Conservation (phyloP, 2,888 invertebrate species). For the Trachelus troglodyta region DNA sequence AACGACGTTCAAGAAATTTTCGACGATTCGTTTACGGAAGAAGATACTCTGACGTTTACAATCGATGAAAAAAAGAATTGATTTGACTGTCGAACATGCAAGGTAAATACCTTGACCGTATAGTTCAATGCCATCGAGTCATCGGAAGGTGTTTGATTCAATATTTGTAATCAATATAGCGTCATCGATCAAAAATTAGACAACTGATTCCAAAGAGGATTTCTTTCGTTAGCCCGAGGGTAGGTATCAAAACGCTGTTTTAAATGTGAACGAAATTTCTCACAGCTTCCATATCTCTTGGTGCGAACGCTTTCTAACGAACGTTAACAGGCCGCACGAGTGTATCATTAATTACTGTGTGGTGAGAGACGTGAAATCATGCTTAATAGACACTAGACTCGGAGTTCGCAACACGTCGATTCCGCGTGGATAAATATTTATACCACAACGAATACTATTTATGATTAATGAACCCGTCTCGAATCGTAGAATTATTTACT, state of each 20-base stretch:
- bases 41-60: neutral
- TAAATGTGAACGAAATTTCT: neutral
- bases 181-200: constrained; percentile 19
- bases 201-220: neutral
- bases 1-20: neutral
- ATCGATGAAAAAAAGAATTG: neutral
- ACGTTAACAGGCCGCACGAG: neutral
- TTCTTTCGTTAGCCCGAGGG: neutral
- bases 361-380: neutral
- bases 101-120: constrained; percentile 12
- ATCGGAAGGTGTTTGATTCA: constrained; percentile 2
- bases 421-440: neutral
- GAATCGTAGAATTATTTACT: constrained; percentile 32
- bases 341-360: neutral
- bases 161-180: constrained; percentile 10
- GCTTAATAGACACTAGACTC: neutral
- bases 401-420: neutral
- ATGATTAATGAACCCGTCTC: constrained; percentile 35
- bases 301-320: neutral
- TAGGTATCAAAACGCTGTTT: neutral
- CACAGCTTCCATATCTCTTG: neutral
- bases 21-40: neutral
- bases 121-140: constrained; percentile 6
- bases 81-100: neutral
- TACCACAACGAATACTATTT: constrained; percentile 7